These are phyloP conservation scores for Anabas testudineus DNA, from an alignment of 2,797 vertebrate species.

Conservation along the genomic window DNA sequence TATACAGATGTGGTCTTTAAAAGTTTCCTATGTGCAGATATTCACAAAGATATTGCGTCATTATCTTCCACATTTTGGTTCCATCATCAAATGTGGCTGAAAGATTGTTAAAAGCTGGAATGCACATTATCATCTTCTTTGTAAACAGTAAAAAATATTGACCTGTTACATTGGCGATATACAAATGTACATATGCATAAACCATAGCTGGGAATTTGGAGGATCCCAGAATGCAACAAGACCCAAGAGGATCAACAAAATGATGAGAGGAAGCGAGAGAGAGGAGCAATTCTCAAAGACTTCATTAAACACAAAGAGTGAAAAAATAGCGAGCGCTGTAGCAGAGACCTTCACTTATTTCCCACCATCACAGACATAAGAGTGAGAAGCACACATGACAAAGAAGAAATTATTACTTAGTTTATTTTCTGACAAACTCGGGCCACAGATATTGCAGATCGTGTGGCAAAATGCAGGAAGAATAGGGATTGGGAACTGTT, in stretches of 20 bases:
- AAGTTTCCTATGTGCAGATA: background rate
- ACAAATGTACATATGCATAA: constrained; percentile 26
- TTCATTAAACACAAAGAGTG: constrained; percentile 33
- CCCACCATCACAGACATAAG: background rate
- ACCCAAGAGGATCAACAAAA: constrained; percentile 54
- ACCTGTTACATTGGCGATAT: constrained; percentile 14
- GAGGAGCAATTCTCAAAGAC: constrained; percentile 52
- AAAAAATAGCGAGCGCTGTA: constrained; percentile 5
- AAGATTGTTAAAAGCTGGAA: no score
- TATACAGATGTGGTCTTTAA: background rate
- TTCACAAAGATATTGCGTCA: background rate
- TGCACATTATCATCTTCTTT: no score
- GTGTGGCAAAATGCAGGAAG: constrained; percentile 18
- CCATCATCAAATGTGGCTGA: background rate
- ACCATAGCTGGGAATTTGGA: background rate
- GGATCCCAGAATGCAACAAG: constrained; percentile 19
- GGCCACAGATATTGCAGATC: constrained; percentile 16
- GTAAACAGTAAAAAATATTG: background rate
- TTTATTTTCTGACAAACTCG: constrained; percentile 35
- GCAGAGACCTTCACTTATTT: constrained; percentile 12
- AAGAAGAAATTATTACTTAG: constrained; percentile 18
- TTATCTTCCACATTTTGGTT: background rate
- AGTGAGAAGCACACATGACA: constrained; percentile 21
- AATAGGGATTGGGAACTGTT: constrained; percentile 23
- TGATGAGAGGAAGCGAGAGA: constrained; percentile 52